A percentile compares a stretch with the other conserved stretches of the same genome.
Conservation (phyloP, 2,888 invertebrate genomes). For the Scaptomyza cyrtandrae region DNA sequence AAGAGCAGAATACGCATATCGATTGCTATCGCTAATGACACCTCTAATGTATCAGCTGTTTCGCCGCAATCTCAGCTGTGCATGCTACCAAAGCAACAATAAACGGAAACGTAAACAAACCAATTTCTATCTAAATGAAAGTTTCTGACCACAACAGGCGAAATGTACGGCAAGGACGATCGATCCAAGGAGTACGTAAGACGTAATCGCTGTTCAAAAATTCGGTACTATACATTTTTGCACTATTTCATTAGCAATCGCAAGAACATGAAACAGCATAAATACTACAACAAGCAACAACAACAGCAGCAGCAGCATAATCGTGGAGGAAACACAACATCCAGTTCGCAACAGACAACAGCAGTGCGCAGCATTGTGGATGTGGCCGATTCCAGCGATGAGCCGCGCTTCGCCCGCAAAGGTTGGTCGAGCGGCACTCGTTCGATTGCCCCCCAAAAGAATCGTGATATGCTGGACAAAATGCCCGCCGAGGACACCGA, state of each 20-base stretch:
- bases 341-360: conserved; percentile 73
- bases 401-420: conserved; percentile 75
- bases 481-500: conserved; percentile 52
- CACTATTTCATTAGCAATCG: conserved; percentile 70
- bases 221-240: neutral
- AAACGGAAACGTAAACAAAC: conserved; percentile 51
- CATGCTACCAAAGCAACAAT: conserved; percentile 31
- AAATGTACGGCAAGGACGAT: conserved; percentile 81
- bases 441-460: conserved; percentile 57
- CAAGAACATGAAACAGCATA: conserved; percentile 79
- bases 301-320: conserved; percentile 40
- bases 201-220: conserved; percentile 26
- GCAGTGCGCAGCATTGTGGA: conserved; percentile 80
- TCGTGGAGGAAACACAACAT: conserved; percentile 64
- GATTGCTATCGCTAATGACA: neutral
- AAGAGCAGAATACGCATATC: neutral
- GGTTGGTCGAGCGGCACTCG: conserved; percentile 60
- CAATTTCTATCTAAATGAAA: conserved; percentile 25
- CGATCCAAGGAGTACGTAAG: conserved; percentile 81
- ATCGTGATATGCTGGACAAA: conserved; percentile 55
- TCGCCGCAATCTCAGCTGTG: conserved; percentile 27
- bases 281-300: conserved; percentile 56
- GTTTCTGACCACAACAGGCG: conserved; percentile 23
- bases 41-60: conserved; percentile 28
- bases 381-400: conserved; percentile 83